These are phyloP conservation scores for Rhynchomys soricoides DNA, from an alignment of 2,113 vertebrate genomes.

Conservation along the genomic window DNA sequence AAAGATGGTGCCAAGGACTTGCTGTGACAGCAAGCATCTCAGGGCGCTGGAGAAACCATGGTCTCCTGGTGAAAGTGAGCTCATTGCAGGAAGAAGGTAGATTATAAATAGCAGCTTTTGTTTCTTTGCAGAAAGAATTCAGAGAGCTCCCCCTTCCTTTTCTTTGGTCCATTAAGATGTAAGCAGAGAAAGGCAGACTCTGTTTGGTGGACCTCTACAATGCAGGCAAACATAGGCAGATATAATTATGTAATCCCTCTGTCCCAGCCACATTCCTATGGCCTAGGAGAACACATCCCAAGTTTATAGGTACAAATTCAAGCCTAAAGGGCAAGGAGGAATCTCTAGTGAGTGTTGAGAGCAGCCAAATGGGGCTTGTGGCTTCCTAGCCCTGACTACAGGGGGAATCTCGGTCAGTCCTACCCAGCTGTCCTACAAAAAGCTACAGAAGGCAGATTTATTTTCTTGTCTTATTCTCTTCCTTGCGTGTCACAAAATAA, in stretches of 20 bases:
- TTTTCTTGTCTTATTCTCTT: not conserved
- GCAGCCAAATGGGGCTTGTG: not conserved
- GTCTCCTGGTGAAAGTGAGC: conserved; percentile 43
- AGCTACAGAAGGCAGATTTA: not conserved
- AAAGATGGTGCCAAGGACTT: conserved; percentile 12
- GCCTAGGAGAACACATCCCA: not conserved
- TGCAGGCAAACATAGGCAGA: not conserved
- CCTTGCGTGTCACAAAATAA: not conserved
- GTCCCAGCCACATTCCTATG: not conserved
- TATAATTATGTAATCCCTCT: not conserved
- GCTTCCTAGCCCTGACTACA: not conserved
- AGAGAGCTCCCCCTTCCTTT: conserved; percentile 14
- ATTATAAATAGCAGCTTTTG: conserved; percentile 52
- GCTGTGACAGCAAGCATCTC: not conserved
- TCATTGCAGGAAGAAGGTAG: conserved; percentile 16
- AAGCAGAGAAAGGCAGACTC: conserved; percentile 43
- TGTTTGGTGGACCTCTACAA: not conserved
- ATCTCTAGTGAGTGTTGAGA: not conserved
- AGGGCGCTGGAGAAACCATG: not conserved
- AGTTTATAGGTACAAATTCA: not conserved
- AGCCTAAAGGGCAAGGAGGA: not conserved
- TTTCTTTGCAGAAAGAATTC: conserved; percentile 51
- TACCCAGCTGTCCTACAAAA: not conserved
- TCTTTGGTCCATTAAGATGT: conserved; percentile 61
- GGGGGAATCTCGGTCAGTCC: not conserved